Base-by-base conservation (phyloP, 2,797 vertebrate species). In the Alosa sapidissima region DNA sequence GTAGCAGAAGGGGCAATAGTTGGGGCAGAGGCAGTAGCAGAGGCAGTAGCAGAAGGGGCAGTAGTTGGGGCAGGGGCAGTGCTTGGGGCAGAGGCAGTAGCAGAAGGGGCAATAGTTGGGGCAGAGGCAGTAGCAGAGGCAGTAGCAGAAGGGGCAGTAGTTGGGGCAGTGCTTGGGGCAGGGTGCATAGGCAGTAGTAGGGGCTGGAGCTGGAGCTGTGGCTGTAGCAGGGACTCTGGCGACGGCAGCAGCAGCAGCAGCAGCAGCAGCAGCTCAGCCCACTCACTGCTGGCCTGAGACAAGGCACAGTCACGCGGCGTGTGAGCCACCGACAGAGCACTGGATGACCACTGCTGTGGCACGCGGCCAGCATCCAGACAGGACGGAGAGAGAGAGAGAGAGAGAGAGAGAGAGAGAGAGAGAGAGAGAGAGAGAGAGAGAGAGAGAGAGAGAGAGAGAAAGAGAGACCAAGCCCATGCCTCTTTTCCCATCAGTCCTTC, bases 241-340 rank as follows among this genome's bases (percentile, higher is more conserved):
- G 21, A 28, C 28, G 28, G 28, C 28, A 28, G 28, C 28, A 28
- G 28, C 28, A 36, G 28, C 33, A 13, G 13, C 28, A 88, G 86
- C 87, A 85, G 89, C 90, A 82, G 90, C 88, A 8, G 33, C 28
- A 14, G 65, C 86, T 86, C 89, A 88, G 89, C 94, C 94, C 92
- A 94, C 93, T 93, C 92, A 78, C 91, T 91, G 68, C 41, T 90
- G 92, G 92, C 92, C 91, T 91, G 92, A 91, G 89, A 95, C 92
- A 93, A 93, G 93, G 92, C 89, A 91, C 92, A 94, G 94, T 95
- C 94, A 95, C 92, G 91, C 89, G 92, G 93, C 90, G 89, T 92
- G 93, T 93, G 92, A 93, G 92, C 93, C 92, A 93, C 92, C 92
- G 93, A 92, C 91, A 91, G 90, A 87, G 91, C 86, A 93, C 92